Conservation (phyloP, 2,888 invertebrate species). For the Anoncus sp. region DNA sequence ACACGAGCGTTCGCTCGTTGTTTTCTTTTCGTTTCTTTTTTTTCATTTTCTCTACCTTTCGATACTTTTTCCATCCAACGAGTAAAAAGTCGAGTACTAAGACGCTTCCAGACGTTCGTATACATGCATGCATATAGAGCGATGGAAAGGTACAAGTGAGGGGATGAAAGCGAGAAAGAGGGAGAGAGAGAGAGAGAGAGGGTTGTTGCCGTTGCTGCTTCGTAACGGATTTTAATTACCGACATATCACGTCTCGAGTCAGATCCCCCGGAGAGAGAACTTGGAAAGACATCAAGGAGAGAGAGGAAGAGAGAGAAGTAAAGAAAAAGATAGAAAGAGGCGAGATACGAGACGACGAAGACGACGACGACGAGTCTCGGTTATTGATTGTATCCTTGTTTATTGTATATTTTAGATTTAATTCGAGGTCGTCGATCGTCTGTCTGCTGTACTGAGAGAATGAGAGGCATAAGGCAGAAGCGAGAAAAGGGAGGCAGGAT, state of each 20-base stretch:
- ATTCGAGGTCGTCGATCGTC: conserved; percentile 72
- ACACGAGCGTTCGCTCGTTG: conserved; percentile 11
- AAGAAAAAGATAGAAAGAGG: conserved; percentile 24
- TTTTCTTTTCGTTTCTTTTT: conserved; percentile 16
- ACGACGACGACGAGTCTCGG: conserved; percentile 66
- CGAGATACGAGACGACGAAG: conserved; percentile 27
- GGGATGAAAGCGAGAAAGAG: conserved; percentile 15
- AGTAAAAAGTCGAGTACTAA: conserved; percentile 44
- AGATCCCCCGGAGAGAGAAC: conserved; percentile 60
- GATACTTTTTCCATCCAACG: conserved; percentile 54
- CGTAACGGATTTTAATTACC: conserved; percentile 73
- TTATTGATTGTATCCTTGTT: conserved; percentile 82
- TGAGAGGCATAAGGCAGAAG: conserved; percentile 58
- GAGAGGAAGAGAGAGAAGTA: conserved; percentile 29
- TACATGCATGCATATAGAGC: conserved; percentile 1
- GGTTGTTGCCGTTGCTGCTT: conserved; percentile 53
- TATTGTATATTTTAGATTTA: conserved; percentile 83
- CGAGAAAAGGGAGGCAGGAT: conserved; percentile 57
- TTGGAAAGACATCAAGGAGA: conserved; percentile 41
- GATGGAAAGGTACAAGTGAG: conserved; percentile 13
- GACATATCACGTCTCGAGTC: conserved; percentile 72
- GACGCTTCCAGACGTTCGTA: conserved; percentile 33
- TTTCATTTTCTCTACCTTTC: conserved; percentile 34
- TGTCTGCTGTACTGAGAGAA: conserved; percentile 47
- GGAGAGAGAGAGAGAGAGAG: background rate